These are phyloP conservation scores for Egretta garzetta DNA, from an alignment of 2,113 vertebrate species.

Conservation along the genomic window DNA sequence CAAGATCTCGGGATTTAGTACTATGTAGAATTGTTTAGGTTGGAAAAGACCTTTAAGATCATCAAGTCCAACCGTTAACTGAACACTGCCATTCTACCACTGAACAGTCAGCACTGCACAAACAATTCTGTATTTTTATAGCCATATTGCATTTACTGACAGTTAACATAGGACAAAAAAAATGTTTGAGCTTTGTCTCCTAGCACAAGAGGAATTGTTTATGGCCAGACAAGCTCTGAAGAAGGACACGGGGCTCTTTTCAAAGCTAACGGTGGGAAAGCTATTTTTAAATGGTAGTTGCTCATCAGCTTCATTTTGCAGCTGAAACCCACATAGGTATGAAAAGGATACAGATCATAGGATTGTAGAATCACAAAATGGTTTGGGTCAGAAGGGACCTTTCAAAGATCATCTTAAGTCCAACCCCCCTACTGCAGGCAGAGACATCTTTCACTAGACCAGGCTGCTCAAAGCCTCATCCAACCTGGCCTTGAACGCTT, in stretches of 20 bases:
- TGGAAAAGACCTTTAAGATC: no score
- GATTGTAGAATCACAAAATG: not conserved
- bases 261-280: not conserved
- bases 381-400: not conserved
- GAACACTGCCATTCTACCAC: no score
- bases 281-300: not conserved
- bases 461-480: not conserved
- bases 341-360: not conserved
- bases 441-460: not conserved
- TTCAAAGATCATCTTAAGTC: not conserved
- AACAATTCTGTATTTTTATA: not conserved
- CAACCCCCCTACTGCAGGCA: not conserved
- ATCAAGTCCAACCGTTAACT: no score
- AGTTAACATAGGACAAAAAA: not conserved
- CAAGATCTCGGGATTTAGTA: not conserved
- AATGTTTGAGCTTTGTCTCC: not conserved
- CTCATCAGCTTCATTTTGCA: not conserved
- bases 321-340: not conserved
- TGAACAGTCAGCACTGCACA: not conserved
- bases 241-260: not conserved
- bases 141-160: not conserved
- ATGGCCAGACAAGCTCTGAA: not conserved
- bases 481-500: not conserved
- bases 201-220: not conserved
- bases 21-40: not conserved